A percentile compares a stretch with the other conserved stretches of the same genome.
Evolutionary conservation across 2,888 invertebrate species (phyloP).

Genomic region (Drosophila bunnanda): DNA sequence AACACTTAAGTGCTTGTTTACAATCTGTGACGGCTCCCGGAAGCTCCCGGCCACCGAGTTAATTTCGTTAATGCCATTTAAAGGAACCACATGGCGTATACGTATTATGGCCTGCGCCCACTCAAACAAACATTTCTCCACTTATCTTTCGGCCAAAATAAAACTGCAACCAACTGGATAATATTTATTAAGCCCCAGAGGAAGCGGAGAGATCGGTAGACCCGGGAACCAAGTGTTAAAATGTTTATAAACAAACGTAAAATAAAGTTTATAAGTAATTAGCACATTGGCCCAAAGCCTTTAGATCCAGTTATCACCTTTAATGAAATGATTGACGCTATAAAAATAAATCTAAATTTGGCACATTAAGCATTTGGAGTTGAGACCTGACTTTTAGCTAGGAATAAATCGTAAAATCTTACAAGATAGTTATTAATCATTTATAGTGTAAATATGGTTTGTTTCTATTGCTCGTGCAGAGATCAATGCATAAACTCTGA

Average conservation of each 20-base stretch:
- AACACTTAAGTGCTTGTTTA: slow-evolving; percentile 31
- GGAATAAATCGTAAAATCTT: neutral
- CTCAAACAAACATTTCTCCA: slow-evolving; percentile 40
- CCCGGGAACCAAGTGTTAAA: slow-evolving; percentile 24
- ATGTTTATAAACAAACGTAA: slow-evolving; percentile 37
- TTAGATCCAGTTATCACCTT: slow-evolving; percentile 42
- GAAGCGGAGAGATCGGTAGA: slow-evolving; percentile 14
- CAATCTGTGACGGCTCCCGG: slow-evolving; percentile 46
- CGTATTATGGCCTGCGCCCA: slow-evolving; percentile 55
- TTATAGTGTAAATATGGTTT: neutral
- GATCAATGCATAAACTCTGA: neutral
- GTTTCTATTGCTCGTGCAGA: neutral
- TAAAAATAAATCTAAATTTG: slow-evolving; percentile 16
- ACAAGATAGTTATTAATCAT: neutral
- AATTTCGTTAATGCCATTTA: slow-evolving; percentile 46
- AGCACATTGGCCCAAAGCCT: slow-evolving; percentile 30
- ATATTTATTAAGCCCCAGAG: slow-evolving; percentile 51
- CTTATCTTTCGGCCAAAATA: slow-evolving; percentile 27
- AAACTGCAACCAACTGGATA: slow-evolving; percentile 48
- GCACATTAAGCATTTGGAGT: neutral
- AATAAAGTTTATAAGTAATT: slow-evolving; percentile 24
- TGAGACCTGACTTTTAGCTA: neutral
- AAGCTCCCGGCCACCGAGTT: slow-evolving; percentile 45
- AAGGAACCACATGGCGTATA: slow-evolving; percentile 73
- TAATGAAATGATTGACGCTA: slow-evolving; percentile 41